A percentile compares a stretch with the other conserved stretches of the same genome.
These are phyloP conservation scores for Steatornis caripensis DNA, from an alignment of 2,113 vertebrate species.

Conservation along the genomic window DNA sequence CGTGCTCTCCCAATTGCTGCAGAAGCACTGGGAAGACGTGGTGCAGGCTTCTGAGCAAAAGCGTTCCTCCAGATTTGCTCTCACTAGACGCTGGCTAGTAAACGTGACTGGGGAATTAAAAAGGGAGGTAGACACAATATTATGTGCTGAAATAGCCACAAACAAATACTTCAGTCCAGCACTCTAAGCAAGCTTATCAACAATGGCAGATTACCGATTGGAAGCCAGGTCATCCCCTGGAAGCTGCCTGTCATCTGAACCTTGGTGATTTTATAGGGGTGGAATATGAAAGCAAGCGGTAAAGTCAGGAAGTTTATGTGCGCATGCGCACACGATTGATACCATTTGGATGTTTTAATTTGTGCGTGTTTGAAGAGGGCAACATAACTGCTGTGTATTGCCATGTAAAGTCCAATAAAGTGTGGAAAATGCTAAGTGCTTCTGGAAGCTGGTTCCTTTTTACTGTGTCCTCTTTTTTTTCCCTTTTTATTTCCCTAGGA, in stretches of 20 bases:
- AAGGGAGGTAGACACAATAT: background rate
- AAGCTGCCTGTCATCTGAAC: background rate
- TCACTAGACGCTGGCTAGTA: background rate
- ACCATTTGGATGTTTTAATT: background rate
- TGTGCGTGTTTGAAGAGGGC: background rate
- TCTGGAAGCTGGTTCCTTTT: background rate
- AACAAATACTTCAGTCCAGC: background rate
- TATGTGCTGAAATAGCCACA: background rate
- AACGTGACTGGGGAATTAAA: accelerated
- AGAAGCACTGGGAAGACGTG: background rate
- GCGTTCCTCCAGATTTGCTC: background rate
- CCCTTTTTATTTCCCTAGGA: background rate
- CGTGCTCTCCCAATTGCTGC: background rate
- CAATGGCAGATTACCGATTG: background rate
- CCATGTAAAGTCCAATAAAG: slow-evolving; percentile 71
- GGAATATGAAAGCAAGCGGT: background rate
- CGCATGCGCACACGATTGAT: background rate
- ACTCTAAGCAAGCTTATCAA: background rate
- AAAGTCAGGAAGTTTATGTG: background rate
- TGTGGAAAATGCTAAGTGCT: slow-evolving; percentile 34
- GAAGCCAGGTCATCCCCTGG: background rate
- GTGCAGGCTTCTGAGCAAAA: background rate
- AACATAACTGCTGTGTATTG: slow-evolving; percentile 44
- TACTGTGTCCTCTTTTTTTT: background rate
- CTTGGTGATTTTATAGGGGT: background rate